phyloP scores from a whole-genome alignment of 2,888 invertebrate species.

The Empis stercorea region DNA sequence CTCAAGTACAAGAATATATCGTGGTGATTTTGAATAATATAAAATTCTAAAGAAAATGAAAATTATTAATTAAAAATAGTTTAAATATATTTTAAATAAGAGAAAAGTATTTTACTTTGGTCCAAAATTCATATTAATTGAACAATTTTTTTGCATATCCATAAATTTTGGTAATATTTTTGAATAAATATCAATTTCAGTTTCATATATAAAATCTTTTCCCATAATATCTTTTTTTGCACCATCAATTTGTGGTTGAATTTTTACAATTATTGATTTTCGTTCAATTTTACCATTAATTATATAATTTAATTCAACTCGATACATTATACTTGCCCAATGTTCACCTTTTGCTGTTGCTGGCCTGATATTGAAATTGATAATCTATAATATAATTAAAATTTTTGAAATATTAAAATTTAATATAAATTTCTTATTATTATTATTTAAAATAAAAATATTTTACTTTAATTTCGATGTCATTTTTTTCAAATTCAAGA shows the following conservation, averaged over 20 bases:
- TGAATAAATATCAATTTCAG: constrained; percentile 24
- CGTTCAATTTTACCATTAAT: not conserved
- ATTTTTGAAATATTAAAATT: too few species aligned
- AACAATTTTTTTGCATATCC: too few species aligned
- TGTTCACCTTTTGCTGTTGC: constrained; percentile 16
- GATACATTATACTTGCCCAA: constrained; percentile 18
- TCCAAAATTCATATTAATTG: too few species aligned
- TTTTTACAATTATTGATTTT: constrained; percentile 21
- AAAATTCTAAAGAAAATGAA: constrained; percentile 7
- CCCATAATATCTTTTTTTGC: constrained; percentile 19
- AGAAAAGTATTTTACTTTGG: too few species aligned
- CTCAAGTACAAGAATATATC: constrained; percentile 13
- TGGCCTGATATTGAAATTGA: constrained; percentile 10
- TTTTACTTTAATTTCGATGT: too few species aligned
- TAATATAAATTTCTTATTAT: too few species aligned
- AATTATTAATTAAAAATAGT: too few species aligned
- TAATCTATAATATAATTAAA: constrained; percentile 7
- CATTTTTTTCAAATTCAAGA: not conserved
- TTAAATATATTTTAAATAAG: too few species aligned
- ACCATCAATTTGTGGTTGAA: constrained; percentile 21
- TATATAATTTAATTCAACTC: constrained; percentile 12
- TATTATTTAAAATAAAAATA: too few species aligned
- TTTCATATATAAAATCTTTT: constrained; percentile 17
- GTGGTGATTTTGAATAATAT: constrained; percentile 9
- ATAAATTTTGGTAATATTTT: constrained; percentile 18